These are phyloP conservation scores for Bubo blakistoni DNA, from an alignment of 2,113 vertebrate species.

Conservation along the genomic window DNA sequence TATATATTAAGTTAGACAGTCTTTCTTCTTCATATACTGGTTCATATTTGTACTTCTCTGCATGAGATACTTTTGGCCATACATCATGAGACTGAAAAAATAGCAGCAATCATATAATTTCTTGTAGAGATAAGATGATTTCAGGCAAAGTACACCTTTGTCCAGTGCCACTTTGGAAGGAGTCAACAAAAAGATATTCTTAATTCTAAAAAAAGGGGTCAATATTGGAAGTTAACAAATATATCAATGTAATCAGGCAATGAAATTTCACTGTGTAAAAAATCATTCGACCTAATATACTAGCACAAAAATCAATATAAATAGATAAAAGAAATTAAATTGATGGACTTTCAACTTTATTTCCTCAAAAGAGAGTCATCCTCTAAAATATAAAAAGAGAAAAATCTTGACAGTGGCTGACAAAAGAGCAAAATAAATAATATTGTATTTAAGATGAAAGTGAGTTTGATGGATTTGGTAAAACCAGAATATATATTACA, in stretches of 20 bases:
- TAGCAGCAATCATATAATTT: background rate
- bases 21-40: background rate
- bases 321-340: background rate
- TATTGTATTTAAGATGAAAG: background rate
- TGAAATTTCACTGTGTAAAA: background rate
- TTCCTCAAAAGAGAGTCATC: background rate
- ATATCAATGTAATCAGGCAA: background rate
- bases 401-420: background rate
- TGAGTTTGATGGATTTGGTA: background rate
- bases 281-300: background rate
- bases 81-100: background rate
- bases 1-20: background rate
- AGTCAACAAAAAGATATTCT: background rate
- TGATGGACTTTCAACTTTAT: background rate
- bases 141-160: background rate
- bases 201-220: background rate
- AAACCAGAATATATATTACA: background rate
- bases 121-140: background rate
- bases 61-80: background rate
- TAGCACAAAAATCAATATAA: background rate
- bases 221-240: background rate
- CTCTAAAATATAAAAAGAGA: background rate
- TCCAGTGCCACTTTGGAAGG: background rate
- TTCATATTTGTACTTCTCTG: background rate
- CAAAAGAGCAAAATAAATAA: background rate